Evolutionary conservation across 2,888 invertebrate species (phyloP).

Genomic region (Heliconius ethilla): DNA sequence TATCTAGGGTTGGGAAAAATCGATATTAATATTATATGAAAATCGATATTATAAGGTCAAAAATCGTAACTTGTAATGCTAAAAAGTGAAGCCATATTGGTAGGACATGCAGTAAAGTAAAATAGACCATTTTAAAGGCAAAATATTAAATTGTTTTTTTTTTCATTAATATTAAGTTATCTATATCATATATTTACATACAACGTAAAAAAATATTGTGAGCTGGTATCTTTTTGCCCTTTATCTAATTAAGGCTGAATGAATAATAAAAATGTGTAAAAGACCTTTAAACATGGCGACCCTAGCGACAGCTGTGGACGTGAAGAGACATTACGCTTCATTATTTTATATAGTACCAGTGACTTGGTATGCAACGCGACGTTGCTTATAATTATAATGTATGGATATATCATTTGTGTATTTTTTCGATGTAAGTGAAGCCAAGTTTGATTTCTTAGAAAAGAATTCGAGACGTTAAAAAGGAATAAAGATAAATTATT

Average conservation of each 20-base stretch:
- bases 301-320: constrained; percentile 20
- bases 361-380: constrained; percentile 60
- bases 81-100: background rate
- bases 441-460: constrained; percentile 81
- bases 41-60: background rate
- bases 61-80: background rate
- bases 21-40: background rate
- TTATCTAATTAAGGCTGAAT: constrained; percentile 6
- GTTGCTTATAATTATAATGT: constrained; percentile 74
- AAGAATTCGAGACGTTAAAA: constrained; percentile 79
- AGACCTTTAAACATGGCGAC: background rate
- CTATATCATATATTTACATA: too few species aligned
- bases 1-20: constrained; percentile 31
- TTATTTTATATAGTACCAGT: constrained; percentile 60
- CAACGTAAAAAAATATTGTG: background rate
- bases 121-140: background rate
- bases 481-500: constrained; percentile 80
- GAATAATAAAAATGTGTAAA: background rate
- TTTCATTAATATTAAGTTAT: too few species aligned
- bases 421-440: constrained; percentile 81
- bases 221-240: background rate
- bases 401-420: constrained; percentile 78
- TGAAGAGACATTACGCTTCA: constrained; percentile 56
- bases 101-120: background rate
- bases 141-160: too few species aligned